A percentile compares a stretch with the other conserved stretches of the same genome.
Evolutionary conservation across 1,140 invertebrate species (phyloP).

Genomic region (Drosophila tani): DNA sequence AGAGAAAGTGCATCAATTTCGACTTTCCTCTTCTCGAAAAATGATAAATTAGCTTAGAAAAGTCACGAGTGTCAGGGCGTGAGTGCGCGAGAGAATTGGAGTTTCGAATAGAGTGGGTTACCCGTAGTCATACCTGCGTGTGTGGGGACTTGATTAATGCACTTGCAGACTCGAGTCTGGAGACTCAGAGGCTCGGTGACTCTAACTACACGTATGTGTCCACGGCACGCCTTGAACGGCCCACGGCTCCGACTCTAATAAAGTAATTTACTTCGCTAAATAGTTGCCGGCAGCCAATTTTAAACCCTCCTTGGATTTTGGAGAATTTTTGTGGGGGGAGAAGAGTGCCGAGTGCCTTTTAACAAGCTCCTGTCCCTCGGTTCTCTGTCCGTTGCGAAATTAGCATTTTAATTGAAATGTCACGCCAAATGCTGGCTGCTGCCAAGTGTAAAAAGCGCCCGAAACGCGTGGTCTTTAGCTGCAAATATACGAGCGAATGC

Average conservation of each 20-base stretch:
- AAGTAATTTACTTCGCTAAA: conserved; percentile 77
- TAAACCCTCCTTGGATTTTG: conserved; percentile 37
- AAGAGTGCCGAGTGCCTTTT: conserved; percentile 5
- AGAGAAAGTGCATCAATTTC: conserved; percentile 67
- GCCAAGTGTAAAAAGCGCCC: conserved; percentile 59
- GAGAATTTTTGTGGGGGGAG: conserved; percentile 15
- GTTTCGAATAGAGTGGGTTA: conserved; percentile 56
- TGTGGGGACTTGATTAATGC: conserved; percentile 74
- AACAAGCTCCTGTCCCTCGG: conserved; percentile 25
- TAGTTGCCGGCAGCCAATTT: conserved; percentile 71
- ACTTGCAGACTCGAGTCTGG: conserved; percentile 43
- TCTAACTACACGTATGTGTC: conserved; percentile 11
- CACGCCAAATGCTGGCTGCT: conserved; percentile 56
- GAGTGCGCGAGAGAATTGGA: conserved; percentile 56
- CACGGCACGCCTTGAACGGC: conserved; percentile 59
- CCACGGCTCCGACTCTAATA: conserved; percentile 65
- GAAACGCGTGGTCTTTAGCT: conserved; percentile 13
- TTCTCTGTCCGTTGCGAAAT: conserved; percentile 47
- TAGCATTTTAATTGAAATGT: conserved; percentile 80
- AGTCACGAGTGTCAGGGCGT: conserved; percentile 78
- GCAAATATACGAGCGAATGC: conserved; percentile 2
- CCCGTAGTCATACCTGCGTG: conserved; percentile 25
- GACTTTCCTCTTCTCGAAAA: conserved; percentile 42
- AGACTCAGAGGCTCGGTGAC: conserved; percentile 13
- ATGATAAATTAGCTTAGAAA: conserved; percentile 77